Evolutionary conservation across 2,888 invertebrate genomes (phyloP), one percentile per base, ranked within the genome.

Genomic region (Catocala fraxini): DNA sequence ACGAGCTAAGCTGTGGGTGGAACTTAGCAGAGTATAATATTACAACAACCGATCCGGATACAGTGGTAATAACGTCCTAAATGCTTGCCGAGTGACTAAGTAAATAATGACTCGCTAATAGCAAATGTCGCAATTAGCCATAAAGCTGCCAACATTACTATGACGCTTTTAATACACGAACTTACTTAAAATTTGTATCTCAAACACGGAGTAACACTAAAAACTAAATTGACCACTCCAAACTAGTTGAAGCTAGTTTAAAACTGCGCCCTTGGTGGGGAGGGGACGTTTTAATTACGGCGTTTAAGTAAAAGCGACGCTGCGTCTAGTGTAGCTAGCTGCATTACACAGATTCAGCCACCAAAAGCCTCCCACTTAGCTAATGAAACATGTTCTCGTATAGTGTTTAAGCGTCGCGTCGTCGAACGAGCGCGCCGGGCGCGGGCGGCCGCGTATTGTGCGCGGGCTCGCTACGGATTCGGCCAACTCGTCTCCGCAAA

Each of bases 351-450:
- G 92, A 93, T 93, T 91, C 91, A 91, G 90, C 91, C 87, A 93
- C 94, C 94, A 93, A 94, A 94, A 93, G 94, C 93, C 92, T 91
- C 84, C 92, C 94, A 94, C 94, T 94, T 94, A 94, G 94, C 94
- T 94, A 94, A 94, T 94, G 94, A 94, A 94, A 94, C 94, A 94
- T 94, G 94, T 91, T 92, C 93, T 89, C 89, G 92, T 91, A 88
- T 90, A 93, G 92, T 90, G 91, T 91, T 90, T 86, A 88, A 90
- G 89, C 90, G 88, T 80, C 87, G 89, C 86, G 87, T 86, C 80
- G 83, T 80, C 55, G 65, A 71, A 65, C 84, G 81, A 77, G 25
- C 35, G 9, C 35, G 35, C 35, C 35, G 35, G 25, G 25, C 35
- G 35, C 35, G 35, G 35, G 77, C 69, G 68, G 60, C 63, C 68